Evolutionary conservation across 2,113 vertebrate species (phyloP), one percentile per base, ranked within the genome.

Genomic region (Festucalex cinctus): DNA sequence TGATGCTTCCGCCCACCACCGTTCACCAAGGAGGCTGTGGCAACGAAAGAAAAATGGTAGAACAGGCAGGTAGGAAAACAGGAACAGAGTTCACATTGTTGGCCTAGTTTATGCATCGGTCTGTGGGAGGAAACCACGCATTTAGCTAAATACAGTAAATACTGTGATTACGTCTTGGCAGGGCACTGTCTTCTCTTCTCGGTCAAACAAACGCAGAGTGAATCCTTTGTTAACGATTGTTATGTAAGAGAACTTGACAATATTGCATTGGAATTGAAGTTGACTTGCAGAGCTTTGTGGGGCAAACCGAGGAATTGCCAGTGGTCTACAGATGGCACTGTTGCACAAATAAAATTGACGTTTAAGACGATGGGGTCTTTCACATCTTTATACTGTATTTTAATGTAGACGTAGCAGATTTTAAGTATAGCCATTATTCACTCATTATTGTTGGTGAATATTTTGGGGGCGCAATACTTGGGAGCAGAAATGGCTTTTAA

Each of bases 301-400:
- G 48, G 72, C 17, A 54, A 57, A 43, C 64, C 49, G 1, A 51
- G 6, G 44, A 44, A 22, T n/a, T 22, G 22, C 48, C 54, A 16
- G 48, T 71, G 51, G 70, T 63, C 83, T 70, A 60, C 63, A 89
- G 86, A 73, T 86, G 89, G 83, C 83, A 81, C 77, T 82, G 73
- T 76, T 85, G 79, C 43, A 66, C 75, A 78, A 56, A 74, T 51
- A 63, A 68, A 63, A 39, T 41, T 62, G 59, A 39, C 1, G 10
- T 61, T 9, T n/a, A 39, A 41, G 36, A 61, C 10, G 4, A 32
- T 32, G 16, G 14, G 4, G 22, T 57, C 6, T 41, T 36, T 60
- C 58, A 9, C 17, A 28, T 22, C 28, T 28, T 19, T 32, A 32
- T 32, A 44, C 5, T 32, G 19, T 59, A 17, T 60, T 60, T 60